Evolutionary conservation across 2,888 invertebrate genomes (phyloP), one percentile per base, ranked within the genome.

Genomic region (Aphodius granarius): DNA sequence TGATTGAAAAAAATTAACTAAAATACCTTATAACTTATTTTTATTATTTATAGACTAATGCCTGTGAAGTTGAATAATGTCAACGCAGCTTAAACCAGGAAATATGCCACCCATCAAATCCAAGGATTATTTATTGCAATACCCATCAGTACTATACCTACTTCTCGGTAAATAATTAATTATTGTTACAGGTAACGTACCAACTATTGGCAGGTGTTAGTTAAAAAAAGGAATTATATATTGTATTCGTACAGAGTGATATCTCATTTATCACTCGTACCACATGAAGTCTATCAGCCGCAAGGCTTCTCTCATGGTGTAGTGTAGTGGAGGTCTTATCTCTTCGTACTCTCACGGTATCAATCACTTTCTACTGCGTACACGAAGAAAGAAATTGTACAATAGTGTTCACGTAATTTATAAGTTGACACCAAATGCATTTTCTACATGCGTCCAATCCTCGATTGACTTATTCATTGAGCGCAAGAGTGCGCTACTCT

Each of bases 311-410:
- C 43, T 43, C 43, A 43, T 43, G 43, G 43, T 43, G 43, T 43
- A 43, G 43, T 43, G n/a, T 43, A 43, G 43, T 43, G 43, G 68
- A 13, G 65, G 17, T 22, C 73, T 73, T 73, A 73, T 73, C 73
- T 66, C 16, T 19, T 63, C 19, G 72, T 21, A 66, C 66, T 73
- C 73, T 73, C 23, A 64, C 73, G 68, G 64, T 73, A 73, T 73
- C 73, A 66, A 73, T 73, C 73, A 73, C 73, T 68, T 73, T 73
- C 73, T 73, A 73, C 19, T 73, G 64, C 66, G 23, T 21, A 22
- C 68, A 4, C 68, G 21, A 22, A 22, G 68, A 68, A 68, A 68
- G 68, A 68, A 68, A 68, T 68, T 68, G 68, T 68, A 68, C 68
- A 68, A 68, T 68, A 68, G 68, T 68, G 68, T 68, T 20, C 68